A percentile compares a stretch with the other conserved stretches of the same genome.
Evolutionary conservation across 2,797 vertebrate species (phyloP).

Genomic region (Spea hammondii): DNA sequence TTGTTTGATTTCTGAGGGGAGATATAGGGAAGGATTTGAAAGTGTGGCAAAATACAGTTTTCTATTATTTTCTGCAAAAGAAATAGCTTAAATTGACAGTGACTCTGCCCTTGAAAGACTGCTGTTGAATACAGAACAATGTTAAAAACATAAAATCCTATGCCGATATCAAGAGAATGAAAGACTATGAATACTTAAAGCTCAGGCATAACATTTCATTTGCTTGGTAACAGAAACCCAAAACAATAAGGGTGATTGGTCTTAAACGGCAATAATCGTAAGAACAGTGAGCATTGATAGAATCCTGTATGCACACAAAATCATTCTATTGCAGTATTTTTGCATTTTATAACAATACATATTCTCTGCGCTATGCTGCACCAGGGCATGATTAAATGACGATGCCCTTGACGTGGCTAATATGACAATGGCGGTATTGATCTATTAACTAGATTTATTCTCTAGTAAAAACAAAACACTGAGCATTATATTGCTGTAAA

Average conservation of each 20-base stretch:
- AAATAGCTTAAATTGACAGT: conserved; percentile 40
- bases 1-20: conserved; percentile 49
- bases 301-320: conserved; percentile 1
- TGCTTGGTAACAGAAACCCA: conserved; percentile 20
- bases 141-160: conserved; percentile 35
- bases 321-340: conserved; percentile 1
- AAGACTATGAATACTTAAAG: conserved; percentile 24
- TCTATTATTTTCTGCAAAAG: conserved; percentile 38
- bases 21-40: conserved; percentile 41
- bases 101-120: conserved; percentile 50
- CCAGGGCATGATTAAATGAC: not conserved
- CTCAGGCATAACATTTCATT: conserved; percentile 21
- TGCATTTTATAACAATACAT: conserved; percentile 12
- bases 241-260: conserved; percentile 18
- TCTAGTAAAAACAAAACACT: too few species aligned
- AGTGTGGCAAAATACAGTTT: conserved; percentile 43
- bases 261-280: conserved; percentile 17
- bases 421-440: not conserved
- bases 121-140: conserved; percentile 26
- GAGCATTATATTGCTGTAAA: too few species aligned
- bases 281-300: conserved; percentile 5
- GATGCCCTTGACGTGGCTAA: conserved; percentile 18
- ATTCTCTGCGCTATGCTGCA: not conserved
- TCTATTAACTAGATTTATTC: not conserved
- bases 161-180: conserved; percentile 27